phyloP scores from a whole-genome alignment of 2,797 vertebrate species.

The Petrocephalus schoutedeni region DNA sequence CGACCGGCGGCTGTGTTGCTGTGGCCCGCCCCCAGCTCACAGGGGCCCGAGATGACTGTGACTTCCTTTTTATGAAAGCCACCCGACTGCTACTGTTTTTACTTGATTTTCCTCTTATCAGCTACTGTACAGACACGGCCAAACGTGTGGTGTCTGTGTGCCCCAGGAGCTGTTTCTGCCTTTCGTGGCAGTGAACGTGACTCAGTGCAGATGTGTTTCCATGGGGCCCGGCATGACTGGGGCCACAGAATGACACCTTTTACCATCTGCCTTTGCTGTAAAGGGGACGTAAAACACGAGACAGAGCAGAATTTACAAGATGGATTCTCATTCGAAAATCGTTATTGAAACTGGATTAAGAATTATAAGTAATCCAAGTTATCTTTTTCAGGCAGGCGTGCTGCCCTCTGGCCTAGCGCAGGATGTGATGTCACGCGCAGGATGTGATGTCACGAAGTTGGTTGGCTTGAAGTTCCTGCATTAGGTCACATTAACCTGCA shows the following conservation, averaged over 20 bases:
- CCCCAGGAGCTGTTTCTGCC: conserved; percentile 31
- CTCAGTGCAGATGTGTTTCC: neutral
- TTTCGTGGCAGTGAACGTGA: conserved; percentile 12
- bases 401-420: no score
- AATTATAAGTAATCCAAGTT: no score
- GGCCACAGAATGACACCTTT: neutral
- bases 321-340: no score
- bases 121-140: conserved; percentile 16
- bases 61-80: conserved; percentile 13
- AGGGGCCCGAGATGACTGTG: neutral
- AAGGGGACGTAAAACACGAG: no score
- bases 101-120: neutral
- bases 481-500: no score
- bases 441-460: no score
- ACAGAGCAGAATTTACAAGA: no score
- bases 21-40: neutral
- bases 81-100: conserved; percentile 25
- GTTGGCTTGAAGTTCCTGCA: no score
- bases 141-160: conserved; percentile 28
- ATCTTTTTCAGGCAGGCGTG: no score
- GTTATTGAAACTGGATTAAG: no score
- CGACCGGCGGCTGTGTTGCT: neutral
- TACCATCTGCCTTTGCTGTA: neutral
- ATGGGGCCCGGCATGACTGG: neutral
- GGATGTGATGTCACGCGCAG: no score